Percentiles rank a stretch among this genome's conserved stretches.
Conservation (phyloP, 2,113 vertebrate species). For the Rostratula benghalensis region DNA sequence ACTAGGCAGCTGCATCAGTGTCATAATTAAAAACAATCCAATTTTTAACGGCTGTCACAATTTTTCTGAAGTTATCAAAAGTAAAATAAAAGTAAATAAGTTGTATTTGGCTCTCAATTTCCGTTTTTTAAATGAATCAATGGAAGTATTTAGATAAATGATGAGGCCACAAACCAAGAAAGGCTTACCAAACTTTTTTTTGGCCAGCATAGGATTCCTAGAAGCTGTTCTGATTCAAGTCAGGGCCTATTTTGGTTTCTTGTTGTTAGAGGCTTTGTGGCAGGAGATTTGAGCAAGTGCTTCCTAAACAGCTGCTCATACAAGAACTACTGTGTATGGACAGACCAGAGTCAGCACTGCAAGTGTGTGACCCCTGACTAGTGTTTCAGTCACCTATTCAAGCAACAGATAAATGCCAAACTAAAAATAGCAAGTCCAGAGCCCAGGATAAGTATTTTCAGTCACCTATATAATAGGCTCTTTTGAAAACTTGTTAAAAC, state of each 20-base stretch:
- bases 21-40: neutral
- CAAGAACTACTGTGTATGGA: conserved; percentile 43
- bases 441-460: neutral
- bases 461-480: neutral
- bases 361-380: conserved; percentile 34
- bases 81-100: neutral
- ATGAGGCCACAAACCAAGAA: neutral
- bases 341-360: neutral
- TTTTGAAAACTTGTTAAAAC: conserved; percentile 11
- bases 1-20: neutral
- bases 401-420: conserved; percentile 44
- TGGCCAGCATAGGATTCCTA: neutral
- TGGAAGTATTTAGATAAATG: neutral
- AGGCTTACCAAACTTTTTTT: neutral
- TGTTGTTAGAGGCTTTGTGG: conserved; percentile 1
- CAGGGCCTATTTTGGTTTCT: conserved; percentile 29
- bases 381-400: conserved; percentile 47
- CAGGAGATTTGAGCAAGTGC: conserved; percentile 13
- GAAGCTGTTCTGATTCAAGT: conserved; percentile 14
- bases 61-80: neutral
- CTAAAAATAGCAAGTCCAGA: conserved; percentile 48
- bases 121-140: neutral
- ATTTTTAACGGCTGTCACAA: neutral
- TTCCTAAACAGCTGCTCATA: conserved; percentile 55
- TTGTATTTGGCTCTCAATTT: neutral